Evolutionary conservation across 92 coral and sea anemone species (phyloP).

Genomic region (Siderastrea siderea): DNA sequence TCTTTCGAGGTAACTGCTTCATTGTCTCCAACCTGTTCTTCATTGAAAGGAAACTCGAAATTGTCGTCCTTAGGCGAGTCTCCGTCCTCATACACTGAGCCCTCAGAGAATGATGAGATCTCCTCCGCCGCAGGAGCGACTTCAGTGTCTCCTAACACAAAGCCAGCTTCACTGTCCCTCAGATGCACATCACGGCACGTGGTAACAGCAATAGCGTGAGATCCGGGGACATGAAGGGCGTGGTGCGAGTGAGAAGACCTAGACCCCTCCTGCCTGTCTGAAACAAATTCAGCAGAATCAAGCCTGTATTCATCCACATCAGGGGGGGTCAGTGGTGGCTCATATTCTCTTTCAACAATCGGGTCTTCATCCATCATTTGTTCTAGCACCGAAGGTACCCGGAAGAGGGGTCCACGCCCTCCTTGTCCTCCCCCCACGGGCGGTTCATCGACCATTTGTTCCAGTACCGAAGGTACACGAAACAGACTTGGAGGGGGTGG

Average conservation of each 20-base stretch:
- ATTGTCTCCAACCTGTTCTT: background rate
- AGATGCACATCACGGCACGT: constrained; percentile 69
- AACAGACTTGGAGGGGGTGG: constrained; percentile 32
- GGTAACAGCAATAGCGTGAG: constrained; percentile 65
- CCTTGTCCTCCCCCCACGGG: constrained; percentile 37
- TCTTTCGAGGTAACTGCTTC: background rate
- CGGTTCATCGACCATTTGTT: constrained; percentile 82
- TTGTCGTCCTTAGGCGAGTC: constrained; percentile 9
- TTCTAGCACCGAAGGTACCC: constrained; percentile 86
- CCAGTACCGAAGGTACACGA: constrained; percentile 86
- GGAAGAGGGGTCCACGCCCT: constrained; percentile 33
- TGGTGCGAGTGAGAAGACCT: constrained; percentile 79
- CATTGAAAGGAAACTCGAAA: constrained; percentile 27
- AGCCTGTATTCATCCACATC: constrained; percentile 83
- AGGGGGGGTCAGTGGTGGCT: constrained; percentile 41
- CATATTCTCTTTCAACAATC: background rate
- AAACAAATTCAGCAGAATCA: constrained; percentile 82
- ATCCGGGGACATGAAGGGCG: constrained; percentile 75
- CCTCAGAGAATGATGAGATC: constrained; percentile 40
- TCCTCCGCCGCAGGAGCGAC: constrained; percentile 57
- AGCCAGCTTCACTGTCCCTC: constrained; percentile 72
- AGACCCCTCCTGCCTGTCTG: constrained; percentile 75
- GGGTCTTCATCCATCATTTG: constrained; percentile 87
- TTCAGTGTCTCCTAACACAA: constrained; percentile 71
- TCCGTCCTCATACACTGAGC: constrained; percentile 14